These are phyloP conservation scores for Calliphora vicina DNA, from an alignment of 1,140 invertebrate genomes.

Conservation along the genomic window DNA sequence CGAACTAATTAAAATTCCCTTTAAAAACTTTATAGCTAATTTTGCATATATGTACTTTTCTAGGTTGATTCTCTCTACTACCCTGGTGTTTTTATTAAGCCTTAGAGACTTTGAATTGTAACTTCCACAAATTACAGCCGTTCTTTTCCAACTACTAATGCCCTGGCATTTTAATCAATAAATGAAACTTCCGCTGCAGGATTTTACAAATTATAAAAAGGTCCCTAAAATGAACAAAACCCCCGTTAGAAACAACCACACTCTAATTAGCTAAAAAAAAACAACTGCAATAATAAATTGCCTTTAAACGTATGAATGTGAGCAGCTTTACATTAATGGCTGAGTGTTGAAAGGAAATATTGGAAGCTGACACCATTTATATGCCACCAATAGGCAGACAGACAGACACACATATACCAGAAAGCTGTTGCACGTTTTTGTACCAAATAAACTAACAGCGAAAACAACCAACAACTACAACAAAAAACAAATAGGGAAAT, in stretches of 20 bases:
- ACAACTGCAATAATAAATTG: background rate
- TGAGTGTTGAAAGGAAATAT: slow-evolving; percentile 1
- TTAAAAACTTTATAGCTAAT: no score
- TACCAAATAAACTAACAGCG: no score
- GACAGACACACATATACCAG: no score
- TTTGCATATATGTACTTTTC: no score
- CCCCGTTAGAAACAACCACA: background rate
- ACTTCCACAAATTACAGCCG: background rate
- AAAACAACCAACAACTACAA: no score
- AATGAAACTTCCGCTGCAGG: background rate
- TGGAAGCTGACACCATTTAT: background rate
- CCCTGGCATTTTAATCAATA: background rate
- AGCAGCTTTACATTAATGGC: background rate
- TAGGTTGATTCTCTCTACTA: no score
- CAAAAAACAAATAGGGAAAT: no score
- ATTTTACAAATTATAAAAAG: background rate
- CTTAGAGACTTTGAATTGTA: background rate
- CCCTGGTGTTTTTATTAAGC: background rate
- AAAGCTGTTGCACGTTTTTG: no score
- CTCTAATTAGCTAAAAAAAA: background rate
- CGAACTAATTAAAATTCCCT: background rate
- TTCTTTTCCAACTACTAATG: background rate
- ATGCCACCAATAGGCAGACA: no score
- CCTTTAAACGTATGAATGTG: background rate
- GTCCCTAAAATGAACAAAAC: no score